Evolutionary conservation across 64 coral and sea anemone genomes (phyloP).

Genomic region (Stichodactyla mertensii): DNA sequence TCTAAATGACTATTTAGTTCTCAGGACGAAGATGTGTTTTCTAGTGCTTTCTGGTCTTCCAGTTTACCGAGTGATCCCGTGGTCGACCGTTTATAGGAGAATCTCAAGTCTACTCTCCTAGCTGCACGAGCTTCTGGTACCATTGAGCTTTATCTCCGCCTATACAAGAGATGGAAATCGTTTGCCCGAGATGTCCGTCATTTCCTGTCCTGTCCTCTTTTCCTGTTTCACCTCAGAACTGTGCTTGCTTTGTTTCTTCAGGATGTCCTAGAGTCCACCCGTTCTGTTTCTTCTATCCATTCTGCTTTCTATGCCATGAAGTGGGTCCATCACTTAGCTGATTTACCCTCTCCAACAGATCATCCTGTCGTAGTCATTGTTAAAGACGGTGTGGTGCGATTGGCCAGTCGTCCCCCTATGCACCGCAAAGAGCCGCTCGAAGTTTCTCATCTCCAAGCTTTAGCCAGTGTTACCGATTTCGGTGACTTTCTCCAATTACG

Average conservation of each 20-base stretch:
- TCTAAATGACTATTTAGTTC: background rate
- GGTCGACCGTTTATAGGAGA: no score
- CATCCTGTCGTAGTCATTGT: slow-evolving; percentile 12
- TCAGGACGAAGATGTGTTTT: no score
- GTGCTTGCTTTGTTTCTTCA: background rate
- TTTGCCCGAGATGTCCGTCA: no score
- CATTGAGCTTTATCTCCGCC: no score
- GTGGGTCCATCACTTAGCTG: slow-evolving; percentile 16
- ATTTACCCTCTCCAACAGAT: slow-evolving; percentile 18
- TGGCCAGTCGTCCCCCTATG: background rate
- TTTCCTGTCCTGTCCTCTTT: background rate
- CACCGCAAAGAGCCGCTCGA: slow-evolving; percentile 41
- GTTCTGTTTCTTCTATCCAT: background rate
- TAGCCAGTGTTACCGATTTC: slow-evolving; percentile 19
- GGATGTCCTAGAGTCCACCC: slow-evolving; percentile 6
- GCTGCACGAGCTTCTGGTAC: no score
- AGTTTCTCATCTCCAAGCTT: background rate
- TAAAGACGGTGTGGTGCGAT: slow-evolving; percentile 19
- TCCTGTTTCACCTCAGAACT: background rate
- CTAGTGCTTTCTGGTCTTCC: no score
- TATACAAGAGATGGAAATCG: no score
- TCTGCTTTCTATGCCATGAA: slow-evolving; percentile 21
- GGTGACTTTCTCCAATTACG: slow-evolving; percentile 1
- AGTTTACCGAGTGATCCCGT: no score
- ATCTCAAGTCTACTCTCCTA: no score